Percentiles rank a stretch among this genome's conserved stretches.
These are phyloP conservation scores for Eurytoma adleriae DNA, from an alignment of 2,888 invertebrate genomes.

Conservation along the genomic window DNA sequence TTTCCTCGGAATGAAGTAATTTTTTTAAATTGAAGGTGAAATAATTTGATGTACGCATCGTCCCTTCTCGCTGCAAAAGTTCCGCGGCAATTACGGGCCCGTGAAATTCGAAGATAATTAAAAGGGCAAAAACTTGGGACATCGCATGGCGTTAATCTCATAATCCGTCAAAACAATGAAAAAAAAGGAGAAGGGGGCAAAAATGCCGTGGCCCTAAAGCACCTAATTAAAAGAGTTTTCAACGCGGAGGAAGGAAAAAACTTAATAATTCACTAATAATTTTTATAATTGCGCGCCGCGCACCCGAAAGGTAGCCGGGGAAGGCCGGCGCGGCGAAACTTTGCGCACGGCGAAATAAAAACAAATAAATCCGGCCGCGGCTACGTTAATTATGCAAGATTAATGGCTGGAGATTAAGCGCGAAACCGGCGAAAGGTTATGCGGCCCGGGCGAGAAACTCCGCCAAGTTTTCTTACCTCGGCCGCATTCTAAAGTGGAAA, in stretches of 20 bases:
- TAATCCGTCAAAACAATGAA: background rate
- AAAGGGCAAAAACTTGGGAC: conserved; percentile 11
- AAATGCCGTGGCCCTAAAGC: background rate
- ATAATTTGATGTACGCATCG: background rate
- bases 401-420: conserved; percentile 49
- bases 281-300: conserved; percentile 46
- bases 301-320: background rate
- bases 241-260: conserved; percentile 2
- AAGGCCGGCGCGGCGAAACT: background rate
- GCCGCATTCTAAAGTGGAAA: conserved; percentile 26
- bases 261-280: conserved; percentile 44
- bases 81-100: too few species aligned
- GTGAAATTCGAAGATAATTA: conserved; percentile 8
- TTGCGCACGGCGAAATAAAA: conserved; percentile 16
- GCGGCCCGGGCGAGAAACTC: background rate
- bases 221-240: conserved; percentile 44
- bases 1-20: background rate
- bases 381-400: conserved; percentile 54
- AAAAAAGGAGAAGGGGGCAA: too few species aligned
- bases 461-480: conserved; percentile 23
- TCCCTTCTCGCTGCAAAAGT: too few species aligned
- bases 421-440: conserved; percentile 25
- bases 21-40: background rate
- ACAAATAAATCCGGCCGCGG: background rate
- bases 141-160: background rate